Base-by-base conservation (phyloP, 2,797 vertebrate species). In the Okamejei kenojei region DNA sequence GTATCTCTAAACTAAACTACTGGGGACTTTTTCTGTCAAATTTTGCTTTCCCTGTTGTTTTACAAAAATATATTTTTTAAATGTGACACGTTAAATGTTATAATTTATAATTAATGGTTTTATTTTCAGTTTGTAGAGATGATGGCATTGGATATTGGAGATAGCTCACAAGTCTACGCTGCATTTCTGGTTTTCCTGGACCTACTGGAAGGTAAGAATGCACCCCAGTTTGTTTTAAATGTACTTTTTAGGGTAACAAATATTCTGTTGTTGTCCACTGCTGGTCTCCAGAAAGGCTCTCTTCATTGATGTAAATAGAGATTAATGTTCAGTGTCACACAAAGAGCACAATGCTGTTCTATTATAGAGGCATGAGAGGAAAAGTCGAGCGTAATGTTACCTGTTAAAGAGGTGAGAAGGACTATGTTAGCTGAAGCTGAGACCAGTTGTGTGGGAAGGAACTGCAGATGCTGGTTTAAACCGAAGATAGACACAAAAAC, bases 171-270 rank as follows among this genome's bases (percentile, higher is more conserved):
- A 93, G 94, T 98, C 3, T 97, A 99, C 7, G 96, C 97, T 80
- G 98, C 99, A 0, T 99, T 99, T 95, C 95, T 99, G 65, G 98
- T 97, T 7, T 98, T 97, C 96, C 96, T 99, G 97, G 98, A 99
- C 94, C 97, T 99, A 21, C 94, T 97, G 73, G 97, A 97, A 96
- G 96, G 97, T 97, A 96, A 96, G 94, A 93, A 79, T 54, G 38
- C 2, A 65, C 35, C 45, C 19, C 73, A 38, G 38, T 74, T 54
- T 74, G 73, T 91, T 32, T 6, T 54, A 54, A 2, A 71, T 17
- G 15, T 71, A 90, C 10, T 71, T 73, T 73, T 73, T 21, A 45
- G 38, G 35, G 35, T 71, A 90, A 54, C 45, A 54, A 54, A 54
- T 54, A 54, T 54, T 54, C 45, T 54, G 45, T 6, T 54, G 45